A percentile compares a stretch with the other conserved stretches of the same genome.
These are phyloP conservation scores for Gryllus bimaculatus DNA, from an alignment of 1,140 invertebrate genomes.

Conservation along the genomic window DNA sequence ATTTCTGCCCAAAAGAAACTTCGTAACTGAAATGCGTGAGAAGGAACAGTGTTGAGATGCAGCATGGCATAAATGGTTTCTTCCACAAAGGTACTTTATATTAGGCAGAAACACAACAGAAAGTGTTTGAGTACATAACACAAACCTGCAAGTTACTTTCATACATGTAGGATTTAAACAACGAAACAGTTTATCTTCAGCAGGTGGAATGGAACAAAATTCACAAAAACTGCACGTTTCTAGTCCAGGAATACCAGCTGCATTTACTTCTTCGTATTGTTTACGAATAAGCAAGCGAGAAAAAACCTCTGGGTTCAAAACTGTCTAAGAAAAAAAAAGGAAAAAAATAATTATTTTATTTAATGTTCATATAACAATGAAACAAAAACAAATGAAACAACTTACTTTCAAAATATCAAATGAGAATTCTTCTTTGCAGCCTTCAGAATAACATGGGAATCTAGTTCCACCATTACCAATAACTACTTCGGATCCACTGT, in stretches of 20 bases:
- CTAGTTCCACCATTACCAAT: conserved; percentile 43
- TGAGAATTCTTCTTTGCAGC: conserved; percentile 35
- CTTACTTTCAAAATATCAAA: conserved; percentile 37
- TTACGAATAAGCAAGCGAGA: conserved; percentile 41
- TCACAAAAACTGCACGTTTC: conserved; percentile 54
- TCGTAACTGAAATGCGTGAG: neutral
- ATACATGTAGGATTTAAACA: conserved; percentile 55
- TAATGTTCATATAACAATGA: neutral
- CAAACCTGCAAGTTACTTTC: conserved; percentile 51
- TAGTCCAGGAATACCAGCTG: conserved; percentile 48
- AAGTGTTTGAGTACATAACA: neutral
- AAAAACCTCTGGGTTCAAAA: conserved; percentile 42
- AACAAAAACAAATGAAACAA: conserved; percentile 17
- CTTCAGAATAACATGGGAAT: conserved; percentile 41
- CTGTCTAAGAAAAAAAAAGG: conserved; percentile 28
- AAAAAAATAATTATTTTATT: neutral
- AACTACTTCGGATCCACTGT: conserved; percentile 35
- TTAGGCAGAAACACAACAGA: too few relatives aligned
- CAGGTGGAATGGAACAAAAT: conserved; percentile 47
- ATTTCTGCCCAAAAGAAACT: neutral
- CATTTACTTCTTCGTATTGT: conserved; percentile 48
- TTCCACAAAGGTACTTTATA: too few relatives aligned
- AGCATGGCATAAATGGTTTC: too few relatives aligned
- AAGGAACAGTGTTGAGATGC: neutral
- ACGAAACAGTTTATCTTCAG: conserved; percentile 49